Evolutionary conservation across 2,888 invertebrate species (phyloP).

Genomic region (Tetrapedia diversipes): DNA sequence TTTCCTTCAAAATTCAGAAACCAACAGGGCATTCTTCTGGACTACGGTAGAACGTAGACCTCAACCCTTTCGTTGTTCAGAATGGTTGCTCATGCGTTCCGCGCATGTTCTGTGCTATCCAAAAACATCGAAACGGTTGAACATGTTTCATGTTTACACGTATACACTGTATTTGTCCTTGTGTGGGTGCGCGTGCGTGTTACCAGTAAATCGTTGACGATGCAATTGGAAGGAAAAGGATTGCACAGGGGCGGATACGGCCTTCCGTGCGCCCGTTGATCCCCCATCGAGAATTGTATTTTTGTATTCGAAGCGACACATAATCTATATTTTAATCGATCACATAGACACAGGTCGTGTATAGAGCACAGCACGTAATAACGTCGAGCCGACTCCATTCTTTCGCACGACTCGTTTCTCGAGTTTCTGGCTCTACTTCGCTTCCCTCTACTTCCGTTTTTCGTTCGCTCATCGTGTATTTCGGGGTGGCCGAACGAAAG

Average conservation of each 20-base stretch:
- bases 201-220: conserved; percentile 44
- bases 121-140: background rate
- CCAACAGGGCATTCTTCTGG: background rate
- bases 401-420: conserved; percentile 14
- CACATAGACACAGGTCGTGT: conserved; percentile 47
- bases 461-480: background rate
- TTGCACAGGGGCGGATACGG: conserved; percentile 38
- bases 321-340: conserved; percentile 70
- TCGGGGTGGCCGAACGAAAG: background rate
- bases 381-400: conserved; percentile 34
- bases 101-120: too few relatives aligned
- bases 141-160: background rate
- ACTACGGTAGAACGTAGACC: background rate
- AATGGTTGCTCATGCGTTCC: background rate
- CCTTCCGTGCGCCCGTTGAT: conserved; percentile 57
- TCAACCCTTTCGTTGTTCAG: conserved; percentile 8
- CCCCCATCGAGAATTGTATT: conserved; percentile 70
- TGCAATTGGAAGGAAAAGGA: conserved; percentile 38
- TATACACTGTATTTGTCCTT: conserved; percentile 24
- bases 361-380: conserved; percentile 45
- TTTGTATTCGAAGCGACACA: conserved; percentile 66
- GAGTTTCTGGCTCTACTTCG: background rate
- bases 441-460: background rate
- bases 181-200: conserved; percentile 23
- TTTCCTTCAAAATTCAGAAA: background rate